A percentile compares a stretch with the other conserved stretches of the same genome.
Conservation (phyloP, 2,888 invertebrate species). For the Mesorhabditis sp. region DNA sequence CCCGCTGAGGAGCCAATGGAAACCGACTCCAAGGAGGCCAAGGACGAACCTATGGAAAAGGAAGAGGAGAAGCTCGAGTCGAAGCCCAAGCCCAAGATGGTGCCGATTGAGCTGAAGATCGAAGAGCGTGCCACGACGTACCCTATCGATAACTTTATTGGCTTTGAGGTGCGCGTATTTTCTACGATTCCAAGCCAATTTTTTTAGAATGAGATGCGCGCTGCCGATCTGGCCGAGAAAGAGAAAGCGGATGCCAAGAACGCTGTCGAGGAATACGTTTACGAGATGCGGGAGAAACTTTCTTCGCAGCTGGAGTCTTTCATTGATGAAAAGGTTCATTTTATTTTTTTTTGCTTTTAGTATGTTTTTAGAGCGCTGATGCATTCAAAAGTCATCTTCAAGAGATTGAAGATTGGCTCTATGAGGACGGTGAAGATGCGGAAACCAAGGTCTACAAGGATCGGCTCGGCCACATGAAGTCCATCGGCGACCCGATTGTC, state of each 20-base stretch:
- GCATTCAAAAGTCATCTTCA: constrained; percentile 67
- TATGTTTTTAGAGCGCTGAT: constrained; percentile 46
- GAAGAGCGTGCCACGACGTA: constrained; percentile 74
- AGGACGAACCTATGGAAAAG: constrained; percentile 15
- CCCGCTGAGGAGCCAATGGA: constrained; percentile 33
- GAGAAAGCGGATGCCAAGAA: constrained; percentile 92
- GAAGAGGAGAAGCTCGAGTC: constrained; percentile 30
- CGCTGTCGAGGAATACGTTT: constrained; percentile 94
- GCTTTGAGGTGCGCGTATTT: constrained; percentile 71
- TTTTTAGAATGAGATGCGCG: constrained; percentile 65
- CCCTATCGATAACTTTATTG: constrained; percentile 73
- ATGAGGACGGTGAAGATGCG: constrained; percentile 92
- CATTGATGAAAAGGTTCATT: constrained; percentile 15
- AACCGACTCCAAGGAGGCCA: constrained; percentile 16
- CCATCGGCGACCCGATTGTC: constrained; percentile 83
- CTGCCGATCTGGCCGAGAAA: constrained; percentile 83
- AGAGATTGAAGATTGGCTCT: constrained; percentile 90
- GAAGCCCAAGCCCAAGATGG: constrained; percentile 76
- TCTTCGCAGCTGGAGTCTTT: constrained; percentile 73
- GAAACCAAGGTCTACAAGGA: constrained; percentile 67
- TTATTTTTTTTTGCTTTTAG: not conserved
- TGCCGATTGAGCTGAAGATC: constrained; percentile 80
- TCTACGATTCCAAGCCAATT: constrained; percentile 3
- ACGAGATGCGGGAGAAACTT: constrained; percentile 86
- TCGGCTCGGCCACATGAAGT: constrained; percentile 64